Base-by-base conservation (phyloP, 2,113 vertebrate species). In the Gobiocypris rarus region DNA sequence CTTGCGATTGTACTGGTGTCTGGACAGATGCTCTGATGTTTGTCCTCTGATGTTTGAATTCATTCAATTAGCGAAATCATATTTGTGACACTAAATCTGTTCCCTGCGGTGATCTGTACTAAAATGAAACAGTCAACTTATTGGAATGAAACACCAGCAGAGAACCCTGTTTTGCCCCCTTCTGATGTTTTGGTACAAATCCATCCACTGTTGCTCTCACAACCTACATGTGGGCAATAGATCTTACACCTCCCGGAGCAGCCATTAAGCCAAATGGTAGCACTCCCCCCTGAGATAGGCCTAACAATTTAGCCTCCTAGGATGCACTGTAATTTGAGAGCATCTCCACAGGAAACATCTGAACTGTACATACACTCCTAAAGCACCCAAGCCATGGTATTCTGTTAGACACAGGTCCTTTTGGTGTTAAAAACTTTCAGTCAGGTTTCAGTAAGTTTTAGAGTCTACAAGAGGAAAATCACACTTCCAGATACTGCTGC, bases 251-350 rank as follows among this genome's bases (percentile, higher is more conserved):
- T 83, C 74, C 63, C 26, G 54, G 74, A 73, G 43, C 74, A 19
- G 2, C 75, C 45, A 71, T 86, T 78, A 63, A 45, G 31, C 63
- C 24, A 48, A 85, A 75, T 79, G 28, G 45, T 38, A 78, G 70
- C 74, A 52, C 63, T 86, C 74, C 81, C 74, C 50, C 38, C 52
- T 83, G 74, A 73, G 74, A 63, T 13, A n/a, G 26, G 13, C 82
- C 56, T 8, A 63, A 22, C 69, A 38, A 69, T 71, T 77, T 5
- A 63, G 38, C n/a, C 48, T 82, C 65, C 13, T 59, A 17, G 26
- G 43, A 43, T 26, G 50, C 6, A 24, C 48, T 19, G 24, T 79
- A 61, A 83, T 83, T 83, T 83, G 77, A 63, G 54, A 28, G 22
- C 41, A 63, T 83, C 54, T 67, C 74, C 50, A 28, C 17, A 83